Conservation (phyloP, 2,797 vertebrate species). For the Myioborus miniatus region DNA sequence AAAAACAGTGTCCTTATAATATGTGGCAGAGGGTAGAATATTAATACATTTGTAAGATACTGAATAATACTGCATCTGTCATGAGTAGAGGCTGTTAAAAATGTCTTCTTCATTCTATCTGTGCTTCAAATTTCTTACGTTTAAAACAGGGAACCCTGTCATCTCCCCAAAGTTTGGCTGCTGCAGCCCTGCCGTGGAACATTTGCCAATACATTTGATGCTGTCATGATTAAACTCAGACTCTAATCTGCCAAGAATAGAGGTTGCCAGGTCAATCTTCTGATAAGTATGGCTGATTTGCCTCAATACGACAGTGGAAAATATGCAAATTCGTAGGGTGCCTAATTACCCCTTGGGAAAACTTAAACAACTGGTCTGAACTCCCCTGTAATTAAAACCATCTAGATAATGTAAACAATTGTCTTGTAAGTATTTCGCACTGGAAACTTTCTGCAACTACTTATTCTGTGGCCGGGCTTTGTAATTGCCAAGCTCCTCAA, state of each 20-base stretch:
- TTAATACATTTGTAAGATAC: not conserved
- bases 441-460: conserved; percentile 50
- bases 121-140: not conserved
- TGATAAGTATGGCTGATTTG: conserved; percentile 17
- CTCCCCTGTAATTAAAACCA: conserved; percentile 56
- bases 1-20: not conserved
- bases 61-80: not conserved
- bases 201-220: not conserved
- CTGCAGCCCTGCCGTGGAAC: not conserved
- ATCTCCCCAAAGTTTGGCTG: not conserved
- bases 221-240: not conserved
- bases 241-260: not conserved
- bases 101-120: not conserved
- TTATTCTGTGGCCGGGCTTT: conserved; percentile 42
- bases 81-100: not conserved
- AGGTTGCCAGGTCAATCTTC: not conserved
- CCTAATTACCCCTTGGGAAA: conserved; percentile 7
- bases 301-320: conserved; percentile 30
- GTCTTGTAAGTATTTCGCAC: conserved; percentile 27
- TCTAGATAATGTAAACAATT: conserved; percentile 66
- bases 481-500: conserved; percentile 11
- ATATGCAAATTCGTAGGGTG: not conserved
- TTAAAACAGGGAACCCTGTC: not conserved
- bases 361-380: conserved; percentile 47
- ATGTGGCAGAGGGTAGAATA: not conserved